These are phyloP conservation scores for Neocloeon triangulifer DNA, from an alignment of 1,140 invertebrate genomes.

Conservation along the genomic window DNA sequence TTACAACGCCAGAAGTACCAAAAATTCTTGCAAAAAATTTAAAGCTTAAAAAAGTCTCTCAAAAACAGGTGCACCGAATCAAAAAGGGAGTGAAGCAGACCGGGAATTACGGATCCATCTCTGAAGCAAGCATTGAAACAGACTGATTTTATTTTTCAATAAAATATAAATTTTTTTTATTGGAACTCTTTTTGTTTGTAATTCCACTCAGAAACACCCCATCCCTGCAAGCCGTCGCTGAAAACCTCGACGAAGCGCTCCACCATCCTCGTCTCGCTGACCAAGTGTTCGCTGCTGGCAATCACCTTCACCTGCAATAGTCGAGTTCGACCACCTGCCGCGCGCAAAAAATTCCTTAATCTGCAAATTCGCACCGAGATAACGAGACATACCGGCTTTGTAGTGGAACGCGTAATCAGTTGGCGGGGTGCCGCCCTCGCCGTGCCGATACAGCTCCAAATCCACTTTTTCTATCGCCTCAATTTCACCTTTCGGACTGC, in stretches of 20 bases:
- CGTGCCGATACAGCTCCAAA: constrained; percentile 34
- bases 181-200: no score
- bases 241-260: constrained; percentile 35
- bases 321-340: no score
- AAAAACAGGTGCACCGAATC: no score
- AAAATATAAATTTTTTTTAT: no score
- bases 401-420: constrained; percentile 34
- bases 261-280: constrained; percentile 40
- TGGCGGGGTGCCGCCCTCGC: constrained; percentile 36
- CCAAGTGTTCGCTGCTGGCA: constrained; percentile 30
- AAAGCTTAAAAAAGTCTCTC: no score
- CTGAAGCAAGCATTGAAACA: no score
- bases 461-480: constrained; percentile 31
- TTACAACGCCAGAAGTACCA: no score
- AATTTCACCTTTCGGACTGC: constrained; percentile 26
- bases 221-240: constrained; percentile 35
- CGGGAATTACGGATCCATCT: no score
- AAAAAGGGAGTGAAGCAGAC: no score
- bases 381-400: constrained; percentile 21
- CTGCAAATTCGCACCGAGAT: neutral
- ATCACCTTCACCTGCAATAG: constrained; percentile 29
- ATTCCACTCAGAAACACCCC: constrained; percentile 45
- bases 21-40: no score
- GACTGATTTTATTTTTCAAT: no score
- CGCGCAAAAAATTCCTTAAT: no score